Evolutionary conservation across 2,797 vertebrate genomes (phyloP).

Genomic region (Sebastiscus albofasciatus): DNA sequence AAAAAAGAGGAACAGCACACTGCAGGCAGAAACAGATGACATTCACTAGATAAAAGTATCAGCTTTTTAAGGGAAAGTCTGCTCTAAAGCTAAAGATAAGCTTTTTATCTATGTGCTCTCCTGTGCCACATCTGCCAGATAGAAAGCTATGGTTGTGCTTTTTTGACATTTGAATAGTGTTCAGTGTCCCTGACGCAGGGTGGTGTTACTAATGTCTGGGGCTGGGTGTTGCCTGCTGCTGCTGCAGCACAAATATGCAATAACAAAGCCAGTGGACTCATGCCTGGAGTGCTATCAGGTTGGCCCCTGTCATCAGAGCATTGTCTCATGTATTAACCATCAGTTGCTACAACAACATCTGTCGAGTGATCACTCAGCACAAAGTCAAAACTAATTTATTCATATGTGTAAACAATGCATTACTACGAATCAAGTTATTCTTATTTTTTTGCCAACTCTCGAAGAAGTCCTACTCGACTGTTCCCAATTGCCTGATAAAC

Average conservation of each 20-base stretch:
- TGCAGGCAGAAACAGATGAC: slow-evolving; percentile 65
- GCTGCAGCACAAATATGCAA: slow-evolving; percentile 75
- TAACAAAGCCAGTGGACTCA: slow-evolving; percentile 66
- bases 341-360: slow-evolving; percentile 8
- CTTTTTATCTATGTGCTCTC: background rate
- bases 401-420: slow-evolving; percentile 18
- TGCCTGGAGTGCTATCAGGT: slow-evolving; percentile 52
- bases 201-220: slow-evolving; percentile 64
- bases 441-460: slow-evolving; percentile 24
- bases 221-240: slow-evolving; percentile 68
- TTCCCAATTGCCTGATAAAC: slow-evolving; percentile 65
- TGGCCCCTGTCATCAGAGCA: slow-evolving; percentile 56
- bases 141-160: background rate
- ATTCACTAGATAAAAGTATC: slow-evolving; percentile 26
- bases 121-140: background rate
- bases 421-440: background rate
- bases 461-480: slow-evolving; percentile 49
- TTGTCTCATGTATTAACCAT: slow-evolving; percentile 43
- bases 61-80: slow-evolving; percentile 10
- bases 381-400: slow-evolving; percentile 38
- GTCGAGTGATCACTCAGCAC: slow-evolving; percentile 23
- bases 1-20: slow-evolving; percentile 42
- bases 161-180: slow-evolving; percentile 40
- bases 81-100: background rate
- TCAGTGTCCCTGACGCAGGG: slow-evolving; percentile 55